phyloP scores from a whole-genome alignment of 2,113 vertebrate species.

The zebrafish (Danio rerio) region GRCz12tu NC_133179.1:25744501-25745000 shows the following conservation, averaged over 20 bases:
- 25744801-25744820: not conserved
- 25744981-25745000: constrained; percentile 27
- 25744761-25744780: constrained; percentile 19
- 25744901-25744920: constrained; percentile 15
- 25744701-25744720: constrained; percentile 29
- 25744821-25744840: constrained; percentile 8
- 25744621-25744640: constrained; percentile 12
- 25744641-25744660: not conserved
- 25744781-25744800: constrained; percentile 1
- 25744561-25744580: no score
- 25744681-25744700: not conserved
- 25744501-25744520: not conserved
- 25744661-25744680: not conserved
- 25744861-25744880: constrained; percentile 25
- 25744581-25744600: no score
- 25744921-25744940: constrained; percentile 28
- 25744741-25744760: constrained; percentile 25
- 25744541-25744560: no score
- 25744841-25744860: constrained; percentile 6
- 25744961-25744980: constrained; percentile 23
- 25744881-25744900: constrained; percentile 35
- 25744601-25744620: not conserved
- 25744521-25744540: not conserved
- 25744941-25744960: constrained; percentile 9
- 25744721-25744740: constrained; percentile 26